Base-by-base conservation (phyloP, 2,888 invertebrate genomes). In the Parnassius orleans region DNA sequence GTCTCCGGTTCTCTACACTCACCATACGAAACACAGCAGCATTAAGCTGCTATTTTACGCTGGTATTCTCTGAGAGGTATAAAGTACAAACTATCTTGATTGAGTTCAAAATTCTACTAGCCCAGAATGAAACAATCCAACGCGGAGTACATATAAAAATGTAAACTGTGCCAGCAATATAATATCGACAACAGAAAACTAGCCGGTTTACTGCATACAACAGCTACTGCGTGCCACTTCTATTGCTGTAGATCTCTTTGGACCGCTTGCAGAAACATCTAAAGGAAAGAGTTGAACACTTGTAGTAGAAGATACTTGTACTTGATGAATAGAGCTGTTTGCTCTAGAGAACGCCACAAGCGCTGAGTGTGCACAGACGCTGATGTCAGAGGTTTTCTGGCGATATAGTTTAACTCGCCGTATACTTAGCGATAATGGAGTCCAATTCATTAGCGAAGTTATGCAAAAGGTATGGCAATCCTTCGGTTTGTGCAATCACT, bases 241-340 rank as follows among this genome's bases (percentile, higher is more conserved):
- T 66, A 71, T 72, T 0, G 71, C 72, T 1, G 65, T 73, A 2
- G 70, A 74, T 52, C 54, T 71, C 0, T 74, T 72, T 50, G 71
- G 70, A 3, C 73, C 70, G 1, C 57, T 71, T 0, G 69, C 72
- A 7, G 65, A 61, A 47, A 65, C 66, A 2, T 53, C 57, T 0
- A 70, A 0, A 53, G 69, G 0, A 15, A 69, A 2, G 62, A 2
- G 1, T 15, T 15, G 19, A 2, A 19, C 2, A 19, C 19, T 19
- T 19, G 19, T 19, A 19, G 19, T 19, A 19, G 72, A 72, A 60
- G 71, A 74, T 42, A 66, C 66, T 1, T 69, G 68, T 0, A 72
- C 57, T 3, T 44, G 71, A 0, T 74, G 71, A 70, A 62, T 66
- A 0, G 73, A 72, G 46, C 19, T 19, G 19, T 42, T 71, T 9